phyloP scores from a whole-genome alignment of 2,113 vertebrate species.

The Prunella himalayana region DNA sequence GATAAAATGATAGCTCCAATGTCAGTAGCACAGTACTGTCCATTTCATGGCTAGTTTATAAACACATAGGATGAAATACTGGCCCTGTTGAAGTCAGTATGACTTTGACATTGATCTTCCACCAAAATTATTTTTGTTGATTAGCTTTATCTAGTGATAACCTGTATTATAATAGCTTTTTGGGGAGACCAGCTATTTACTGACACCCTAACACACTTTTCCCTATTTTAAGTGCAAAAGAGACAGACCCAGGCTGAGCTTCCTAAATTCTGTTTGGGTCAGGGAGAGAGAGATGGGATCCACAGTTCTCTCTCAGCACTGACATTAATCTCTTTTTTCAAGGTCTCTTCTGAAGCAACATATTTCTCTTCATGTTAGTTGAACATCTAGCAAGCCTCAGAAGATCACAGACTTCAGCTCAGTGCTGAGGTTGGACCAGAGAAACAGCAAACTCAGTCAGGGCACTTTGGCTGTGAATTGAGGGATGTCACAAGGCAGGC shows the following conservation, averaged over 20 bases:
- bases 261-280: not conserved
- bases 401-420: not conserved
- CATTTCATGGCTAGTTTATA: not conserved
- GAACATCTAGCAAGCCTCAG: not conserved
- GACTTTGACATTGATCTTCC: not conserved
- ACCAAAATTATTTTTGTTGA: not conserved
- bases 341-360: not conserved
- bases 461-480: not conserved
- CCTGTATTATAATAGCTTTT: not conserved
- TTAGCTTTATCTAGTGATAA: not conserved
- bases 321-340: not conserved
- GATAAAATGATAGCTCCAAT: constrained; percentile 8
- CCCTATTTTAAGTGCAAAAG: not conserved
- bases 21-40: not conserved
- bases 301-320: not conserved
- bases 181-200: not conserved
- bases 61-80: not conserved
- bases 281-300: not conserved
- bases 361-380: not conserved
- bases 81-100: not conserved
- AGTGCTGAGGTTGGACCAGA: not conserved
- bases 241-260: not conserved
- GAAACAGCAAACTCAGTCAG: not conserved
- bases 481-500: not conserved
- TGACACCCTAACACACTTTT: not conserved